phyloP scores from a whole-genome alignment of 2,888 invertebrate species.

The Synergus itoensis region DNA sequence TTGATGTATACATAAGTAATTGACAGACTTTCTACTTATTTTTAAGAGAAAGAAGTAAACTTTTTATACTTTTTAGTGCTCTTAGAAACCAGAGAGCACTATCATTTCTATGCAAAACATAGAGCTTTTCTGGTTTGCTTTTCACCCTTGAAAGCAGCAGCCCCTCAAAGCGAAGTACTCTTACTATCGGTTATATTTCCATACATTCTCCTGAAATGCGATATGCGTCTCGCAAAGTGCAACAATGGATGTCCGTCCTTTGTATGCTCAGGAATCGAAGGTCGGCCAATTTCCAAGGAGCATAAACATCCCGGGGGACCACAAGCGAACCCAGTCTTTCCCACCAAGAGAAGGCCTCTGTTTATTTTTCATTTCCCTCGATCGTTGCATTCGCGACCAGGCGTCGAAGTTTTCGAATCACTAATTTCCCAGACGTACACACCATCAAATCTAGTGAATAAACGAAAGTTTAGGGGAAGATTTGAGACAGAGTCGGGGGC shows the following conservation, averaged over 20 bases:
- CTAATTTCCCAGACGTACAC: constrained; percentile 53
- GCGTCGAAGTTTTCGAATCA: constrained; percentile 47
- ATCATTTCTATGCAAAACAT: constrained; percentile 34
- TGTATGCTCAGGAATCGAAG: constrained; percentile 49
- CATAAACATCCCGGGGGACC: constrained; percentile 58
- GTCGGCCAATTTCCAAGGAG: constrained; percentile 56
- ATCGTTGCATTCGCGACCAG: constrained; percentile 43
- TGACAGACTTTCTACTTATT: too few species aligned
- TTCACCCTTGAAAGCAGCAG: background rate
- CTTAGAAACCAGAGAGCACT: background rate
- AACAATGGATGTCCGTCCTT: constrained; percentile 39
- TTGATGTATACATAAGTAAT: too few species aligned
- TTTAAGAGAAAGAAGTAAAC: background rate
- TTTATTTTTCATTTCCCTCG: constrained; percentile 60
- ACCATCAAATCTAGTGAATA: constrained; percentile 49
- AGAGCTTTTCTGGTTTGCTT: constrained; percentile 22
- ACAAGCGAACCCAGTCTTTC: constrained; percentile 35
- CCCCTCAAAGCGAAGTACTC: constrained; percentile 28
- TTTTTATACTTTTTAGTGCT: background rate
- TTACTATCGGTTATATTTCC: constrained; percentile 37
- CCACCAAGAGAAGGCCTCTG: constrained; percentile 47
- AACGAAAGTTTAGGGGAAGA: constrained; percentile 27
- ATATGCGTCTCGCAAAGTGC: constrained; percentile 37
- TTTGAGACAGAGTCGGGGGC: background rate
- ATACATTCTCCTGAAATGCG: constrained; percentile 30